These are phyloP conservation scores for Laupala kohalensis DNA, from an alignment of 1,140 invertebrate species.

Conservation along the genomic window DNA sequence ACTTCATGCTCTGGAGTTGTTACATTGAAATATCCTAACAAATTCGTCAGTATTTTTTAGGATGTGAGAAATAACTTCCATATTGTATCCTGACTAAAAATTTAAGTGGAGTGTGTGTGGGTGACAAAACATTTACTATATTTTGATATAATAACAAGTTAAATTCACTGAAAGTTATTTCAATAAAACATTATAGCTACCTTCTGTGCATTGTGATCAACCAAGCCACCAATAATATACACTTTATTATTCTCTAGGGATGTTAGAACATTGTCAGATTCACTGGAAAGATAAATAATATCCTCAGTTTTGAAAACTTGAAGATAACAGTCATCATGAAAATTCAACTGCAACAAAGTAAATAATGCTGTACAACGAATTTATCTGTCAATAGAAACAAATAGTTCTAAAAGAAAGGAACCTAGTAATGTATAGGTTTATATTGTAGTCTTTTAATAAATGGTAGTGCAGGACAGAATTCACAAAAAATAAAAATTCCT, in stretches of 20 bases:
- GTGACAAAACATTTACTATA: background rate
- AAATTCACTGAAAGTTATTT: background rate
- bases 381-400: background rate
- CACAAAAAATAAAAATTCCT: background rate
- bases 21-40: background rate
- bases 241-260: conserved; percentile 60
- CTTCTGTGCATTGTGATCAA: conserved; percentile 94
- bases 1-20: too few species aligned
- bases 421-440: background rate
- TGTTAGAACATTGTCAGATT: conserved; percentile 79
- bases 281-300: conserved; percentile 85
- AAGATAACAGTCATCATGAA: conserved; percentile 49
- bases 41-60: too few species aligned
- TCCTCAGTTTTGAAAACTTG: conserved; percentile 58
- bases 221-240: conserved; percentile 92
- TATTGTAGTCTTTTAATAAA: background rate
- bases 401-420: background rate
- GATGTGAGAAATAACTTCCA: too few species aligned
- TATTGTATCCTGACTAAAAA: background rate
- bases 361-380: background rate
- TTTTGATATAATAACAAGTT: background rate
- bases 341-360: conserved; percentile 44
- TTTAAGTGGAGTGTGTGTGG: background rate
- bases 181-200: conserved; percentile 30
- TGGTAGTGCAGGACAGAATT: background rate